Evolutionary conservation across 2,797 vertebrate species (phyloP), one percentile per base, ranked within the genome.

Genomic region (Myotis pilosus): DNA sequence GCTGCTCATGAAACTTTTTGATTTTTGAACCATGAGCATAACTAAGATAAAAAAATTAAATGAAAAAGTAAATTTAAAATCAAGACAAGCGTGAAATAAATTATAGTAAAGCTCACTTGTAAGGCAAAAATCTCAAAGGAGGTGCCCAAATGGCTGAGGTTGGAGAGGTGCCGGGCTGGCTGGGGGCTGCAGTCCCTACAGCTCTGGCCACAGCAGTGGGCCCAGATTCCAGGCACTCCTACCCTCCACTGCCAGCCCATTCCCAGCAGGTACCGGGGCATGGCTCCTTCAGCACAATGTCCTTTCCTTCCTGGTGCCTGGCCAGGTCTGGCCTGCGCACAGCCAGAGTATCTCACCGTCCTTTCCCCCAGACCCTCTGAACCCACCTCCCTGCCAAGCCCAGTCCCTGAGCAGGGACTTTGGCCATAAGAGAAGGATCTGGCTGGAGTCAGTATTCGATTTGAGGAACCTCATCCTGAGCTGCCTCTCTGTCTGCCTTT

Each of bases 51-150:
- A 53, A 53, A 76, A n/a, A 83, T 55, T 81, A 93, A 95, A 94
- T 93, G 81, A 74, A 89, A 92, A 96, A 92, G 89, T 97, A 93
- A 96, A 97, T 97, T 95, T 89, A 68, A 96, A 92, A 95, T 90
- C 60, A 96, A 96, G 96, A 96, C 97, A 96, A 95, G 95, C 94
- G 1, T 94, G 94, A 96, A 97, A 93, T 95, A 86, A 91, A 92
- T 71, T 66, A 88, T 15, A 60, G 93, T 1, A 16, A 79, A 44
- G 72, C 28, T 96, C 76, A 75, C 47, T 95, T 71, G 76, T 12
- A 36, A 91, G 53, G 53, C 68, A 89, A 87, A 80, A 84, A 71
- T 91, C 89, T 96, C 86, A 57, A 60, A 20, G n/a, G 89, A 71
- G 96, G 89, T 17, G 72, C 91, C 96, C 66, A 12, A 41, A 3